Base-by-base conservation (phyloP, 2,888 invertebrate genomes). In the Sphaerophoria taeniata region DNA sequence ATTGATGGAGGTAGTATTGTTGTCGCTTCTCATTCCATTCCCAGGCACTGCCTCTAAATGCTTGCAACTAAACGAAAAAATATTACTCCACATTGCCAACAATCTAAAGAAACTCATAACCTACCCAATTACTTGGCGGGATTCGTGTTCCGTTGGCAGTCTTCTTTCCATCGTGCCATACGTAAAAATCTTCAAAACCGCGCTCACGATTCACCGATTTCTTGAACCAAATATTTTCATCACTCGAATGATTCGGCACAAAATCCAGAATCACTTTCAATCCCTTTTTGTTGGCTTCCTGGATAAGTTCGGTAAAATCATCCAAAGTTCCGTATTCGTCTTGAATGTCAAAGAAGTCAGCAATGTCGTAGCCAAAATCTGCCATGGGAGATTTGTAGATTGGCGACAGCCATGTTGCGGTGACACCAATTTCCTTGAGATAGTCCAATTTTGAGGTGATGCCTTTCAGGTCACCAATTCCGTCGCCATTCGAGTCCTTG, bases 211-310 rank as follows among this genome's bases (percentile, higher is more conserved):
- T 92, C 11, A 95, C 92, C 5, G 97, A 97, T 89, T 95, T 94
- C 78, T 93, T 90, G 90, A 98, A 98, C 98, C 98, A 98, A 33
- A 94, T 93, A 89, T 97, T 96, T 89, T 96, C 93, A 89, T 96
- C 94, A 87, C 96, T 96, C 4, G 95, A 94, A 89, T 97, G 96
- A 90, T 96, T 96, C 3, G 95, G 95, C 12, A 95, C 95, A 84
- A 95, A 94, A 90, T 95, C 95, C 73, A 95, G 90, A 76, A 95
- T 92, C 55, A 95, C 92, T 60, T 90, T 89, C 7, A 91, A 53
- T 0, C 94, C 93, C 4, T 93, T 89, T 60, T 92, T 92, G 6
- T 93, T 92, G 3, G 94, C 93, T 88, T 93, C 93, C 45, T 89
- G 91, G 3, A 95, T 90, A 16, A 95, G 92, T 12, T 93, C 90